Evolutionary conservation across 2,113 vertebrate species (phyloP), one percentile per base, ranked within the genome.

Genomic region (Hylia prasina): DNA sequence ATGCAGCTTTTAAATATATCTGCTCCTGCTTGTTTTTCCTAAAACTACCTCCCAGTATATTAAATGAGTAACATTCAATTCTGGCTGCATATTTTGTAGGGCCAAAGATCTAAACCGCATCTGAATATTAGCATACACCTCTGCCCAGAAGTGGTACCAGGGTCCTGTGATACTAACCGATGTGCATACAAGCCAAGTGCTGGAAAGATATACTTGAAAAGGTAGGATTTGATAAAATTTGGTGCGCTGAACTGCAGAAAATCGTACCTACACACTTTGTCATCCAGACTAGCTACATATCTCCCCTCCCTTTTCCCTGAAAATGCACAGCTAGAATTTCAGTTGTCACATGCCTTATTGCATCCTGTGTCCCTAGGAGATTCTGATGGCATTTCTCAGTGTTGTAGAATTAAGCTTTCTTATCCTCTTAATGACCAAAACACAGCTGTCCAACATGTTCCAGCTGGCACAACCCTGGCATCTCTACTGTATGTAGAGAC

Each of bases 371-470:
- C 71, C 76, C 77, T 85, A 85, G 37, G 23, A 88, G 56, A 81
- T 37, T 75, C 77, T 37, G 58, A 17, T 78, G 75, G 24, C 79
- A 86, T 82, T 82, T 94, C 66, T 91, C 70, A 54, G 70, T 71
- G 56, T 56, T 90, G 80, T 22, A 80, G 85, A 89, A 94, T 83
- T 92, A 97, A 56, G 53, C 65, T 95, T 95, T 88, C 82, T 94
- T 90, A 92, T 92, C 82, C 44, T 90, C 92, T 71, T 92, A 96
- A 90, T 89, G 85, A 95, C 88, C 76, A 92, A 95, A 97, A 96
- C 80, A 81, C 76, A 95, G 82, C 92, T 90, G 90, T 79, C 69
- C 64, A 82, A 68, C 40, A 64, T 68, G 65, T 61, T 90, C 82
- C 88, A 95, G 88, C 64, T 63, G 80, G 86, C 60, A 81, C 40